Percentiles rank a stretch among this genome's conserved stretches.
These are phyloP conservation scores for Poicephalus gulielmi DNA, from an alignment of 2,113 vertebrate genomes.

Conservation along the genomic window DNA sequence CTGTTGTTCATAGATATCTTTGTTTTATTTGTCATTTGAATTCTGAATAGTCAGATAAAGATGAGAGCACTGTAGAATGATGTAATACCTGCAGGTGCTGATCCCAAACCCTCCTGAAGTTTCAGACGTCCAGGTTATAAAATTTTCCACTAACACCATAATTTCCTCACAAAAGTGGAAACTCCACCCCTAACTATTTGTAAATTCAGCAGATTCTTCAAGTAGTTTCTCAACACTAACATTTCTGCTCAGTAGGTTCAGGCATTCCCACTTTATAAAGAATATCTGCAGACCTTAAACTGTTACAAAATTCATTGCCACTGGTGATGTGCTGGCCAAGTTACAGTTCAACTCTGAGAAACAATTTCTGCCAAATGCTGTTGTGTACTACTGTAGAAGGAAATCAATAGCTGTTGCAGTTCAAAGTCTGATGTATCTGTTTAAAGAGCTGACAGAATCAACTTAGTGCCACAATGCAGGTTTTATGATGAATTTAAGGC, in stretches of 20 bases:
- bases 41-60: not conserved
- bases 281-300: not conserved
- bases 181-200: not conserved
- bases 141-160: not conserved
- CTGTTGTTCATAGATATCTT: not conserved
- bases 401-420: not conserved
- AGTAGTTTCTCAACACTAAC: not conserved
- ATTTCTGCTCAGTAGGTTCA: not conserved
- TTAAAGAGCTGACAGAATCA: not conserved
- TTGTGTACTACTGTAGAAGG: not conserved
- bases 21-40: not conserved
- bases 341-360: not conserved
- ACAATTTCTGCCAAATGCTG: not conserved
- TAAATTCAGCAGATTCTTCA: not conserved
- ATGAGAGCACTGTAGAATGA: not conserved
- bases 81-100: not conserved
- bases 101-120: not conserved
- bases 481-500: not conserved
- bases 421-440: not conserved
- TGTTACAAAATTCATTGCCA: not conserved
- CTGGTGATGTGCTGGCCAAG: not conserved
- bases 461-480: not conserved
- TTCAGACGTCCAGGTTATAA: not conserved
- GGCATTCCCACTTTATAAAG: not conserved
- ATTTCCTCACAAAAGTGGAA: not conserved